Base-by-base conservation (phyloP, 1,140 invertebrate genomes). In the Drosophila oshimai region DNA sequence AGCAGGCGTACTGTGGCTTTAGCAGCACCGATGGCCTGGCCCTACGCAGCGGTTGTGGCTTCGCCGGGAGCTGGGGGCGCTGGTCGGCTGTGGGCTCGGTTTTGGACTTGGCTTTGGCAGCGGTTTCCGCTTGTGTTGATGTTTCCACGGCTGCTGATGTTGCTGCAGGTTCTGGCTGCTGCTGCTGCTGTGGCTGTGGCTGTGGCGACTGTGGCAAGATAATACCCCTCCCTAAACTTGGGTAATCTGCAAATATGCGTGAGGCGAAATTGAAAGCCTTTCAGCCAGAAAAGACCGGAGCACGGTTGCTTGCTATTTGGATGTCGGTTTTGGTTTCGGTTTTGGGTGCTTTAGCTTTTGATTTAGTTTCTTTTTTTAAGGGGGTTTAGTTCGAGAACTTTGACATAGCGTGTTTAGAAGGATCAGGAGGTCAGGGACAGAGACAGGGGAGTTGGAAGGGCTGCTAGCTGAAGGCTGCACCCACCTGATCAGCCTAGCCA, bases 171-270 rank as follows among this genome's bases (percentile, higher is more conserved):
- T 44, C 28, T 68, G 51, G 60, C 26, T 36, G 55, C 9, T 60
- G 49, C 1, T 20, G 31, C 9, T 24, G 42, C 46, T 49, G 55
- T 13, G 15, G n/a, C n/a, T 41, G 46, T 26, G 58, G 53, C 10
- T 69, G 58, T 36, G 49, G 62, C 31, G 37, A 47, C 65, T 77
- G 86, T 80, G 69, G 86, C 78, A 81, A 89, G 47, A 87, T 89
- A 88, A 84, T 90, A 90, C 84, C 89, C 89, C 65, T 90, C 80
- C 65, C 84, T 90, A 90, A 79, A 74, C 68, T 90, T 90, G 89
- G 89, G 89, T 79, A 90, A 90, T 90, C 89, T 90, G 89, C 73
- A 90, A 90, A 89, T 83, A 90, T 87, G 70, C 64, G 34, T 87
- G 29, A 80, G 69, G 51, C 64, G 55, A 69, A 73, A 74, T 79